Conservation (phyloP, 2,113 vertebrate species). For the Pygoscelis antarcticus region DNA sequence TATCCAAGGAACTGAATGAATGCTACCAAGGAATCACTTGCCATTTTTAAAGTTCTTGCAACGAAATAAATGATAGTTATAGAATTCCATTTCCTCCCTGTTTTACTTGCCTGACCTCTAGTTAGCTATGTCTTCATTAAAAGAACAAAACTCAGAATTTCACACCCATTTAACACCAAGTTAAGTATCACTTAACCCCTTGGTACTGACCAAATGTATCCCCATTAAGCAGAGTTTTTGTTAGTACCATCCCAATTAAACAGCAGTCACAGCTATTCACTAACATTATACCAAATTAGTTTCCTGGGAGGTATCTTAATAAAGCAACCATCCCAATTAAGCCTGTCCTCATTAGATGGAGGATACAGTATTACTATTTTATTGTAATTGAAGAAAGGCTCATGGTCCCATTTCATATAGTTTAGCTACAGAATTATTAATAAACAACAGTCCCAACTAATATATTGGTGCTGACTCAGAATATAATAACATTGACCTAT, state of each 20-base stretch:
- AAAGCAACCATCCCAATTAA: slow-evolving; percentile 75
- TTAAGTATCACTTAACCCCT: slow-evolving; percentile 67
- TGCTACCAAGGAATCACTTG: background rate
- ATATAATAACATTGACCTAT: slow-evolving; percentile 55
- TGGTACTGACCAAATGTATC: slow-evolving; percentile 56
- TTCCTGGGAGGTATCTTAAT: slow-evolving; percentile 77
- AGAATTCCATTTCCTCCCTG: background rate
- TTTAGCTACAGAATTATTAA: slow-evolving; percentile 31
- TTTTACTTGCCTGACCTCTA: slow-evolving; percentile 41
- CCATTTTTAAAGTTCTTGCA: background rate
- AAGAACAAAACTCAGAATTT: slow-evolving; percentile 56
- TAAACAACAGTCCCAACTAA: slow-evolving; percentile 43
- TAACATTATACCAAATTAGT: slow-evolving; percentile 70
- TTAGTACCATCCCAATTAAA: slow-evolving; percentile 71
- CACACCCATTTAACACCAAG: slow-evolving; percentile 60
- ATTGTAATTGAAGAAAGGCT: slow-evolving; percentile 54
- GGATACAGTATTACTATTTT: slow-evolving; percentile 72
- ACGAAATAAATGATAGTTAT: background rate
- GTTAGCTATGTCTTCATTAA: slow-evolving; percentile 50
- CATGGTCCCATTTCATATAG: slow-evolving; percentile 35
- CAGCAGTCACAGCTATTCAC: slow-evolving; percentile 73
- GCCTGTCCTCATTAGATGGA: slow-evolving; percentile 71
- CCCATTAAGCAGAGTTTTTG: slow-evolving; percentile 64
- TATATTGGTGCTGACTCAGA: slow-evolving; percentile 66
- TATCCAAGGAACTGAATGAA: background rate